Conservation (phyloP, 2,888 invertebrate genomes). For the Andrena marginata region DNA sequence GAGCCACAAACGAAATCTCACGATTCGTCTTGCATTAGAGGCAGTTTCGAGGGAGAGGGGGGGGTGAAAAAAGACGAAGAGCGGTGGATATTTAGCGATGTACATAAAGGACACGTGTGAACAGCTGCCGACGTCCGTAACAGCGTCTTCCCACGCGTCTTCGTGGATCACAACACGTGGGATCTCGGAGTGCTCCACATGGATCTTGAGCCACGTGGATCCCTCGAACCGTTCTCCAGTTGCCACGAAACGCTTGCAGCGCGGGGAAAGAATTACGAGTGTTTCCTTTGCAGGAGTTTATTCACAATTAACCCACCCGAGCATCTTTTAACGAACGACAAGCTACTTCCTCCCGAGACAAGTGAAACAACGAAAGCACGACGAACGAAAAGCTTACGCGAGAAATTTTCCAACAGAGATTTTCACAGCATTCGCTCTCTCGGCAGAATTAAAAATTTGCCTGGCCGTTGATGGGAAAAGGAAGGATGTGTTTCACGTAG, state of each 20-base stretch:
- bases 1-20: neutral
- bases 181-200: slow-evolving; percentile 65
- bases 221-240: slow-evolving; percentile 9
- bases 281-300: slow-evolving; percentile 6
- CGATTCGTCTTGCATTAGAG: slow-evolving; percentile 20
- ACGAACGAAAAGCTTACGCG: neutral
- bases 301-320: neutral
- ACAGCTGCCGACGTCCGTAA: slow-evolving; percentile 80
- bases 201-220: slow-evolving; percentile 53
- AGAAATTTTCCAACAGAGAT: too few species aligned
- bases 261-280: slow-evolving; percentile 1
- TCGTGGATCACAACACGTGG: slow-evolving; percentile 77
- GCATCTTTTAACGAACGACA: neutral
- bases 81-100: slow-evolving; percentile 58
- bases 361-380: neutral
- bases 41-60: neutral
- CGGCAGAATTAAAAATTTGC: too few species aligned
- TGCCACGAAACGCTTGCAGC: slow-evolving; percentile 7
- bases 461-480: neutral
- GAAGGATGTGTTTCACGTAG: slow-evolving; percentile 54
- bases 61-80: slow-evolving; percentile 15
- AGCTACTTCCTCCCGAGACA: neutral
- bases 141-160: slow-evolving; percentile 83
- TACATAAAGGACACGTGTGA: slow-evolving; percentile 79
- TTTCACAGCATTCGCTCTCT: too few species aligned